phyloP scores from a whole-genome alignment of 1,140 invertebrate species.

The Lordiphosa mommai region DNA sequence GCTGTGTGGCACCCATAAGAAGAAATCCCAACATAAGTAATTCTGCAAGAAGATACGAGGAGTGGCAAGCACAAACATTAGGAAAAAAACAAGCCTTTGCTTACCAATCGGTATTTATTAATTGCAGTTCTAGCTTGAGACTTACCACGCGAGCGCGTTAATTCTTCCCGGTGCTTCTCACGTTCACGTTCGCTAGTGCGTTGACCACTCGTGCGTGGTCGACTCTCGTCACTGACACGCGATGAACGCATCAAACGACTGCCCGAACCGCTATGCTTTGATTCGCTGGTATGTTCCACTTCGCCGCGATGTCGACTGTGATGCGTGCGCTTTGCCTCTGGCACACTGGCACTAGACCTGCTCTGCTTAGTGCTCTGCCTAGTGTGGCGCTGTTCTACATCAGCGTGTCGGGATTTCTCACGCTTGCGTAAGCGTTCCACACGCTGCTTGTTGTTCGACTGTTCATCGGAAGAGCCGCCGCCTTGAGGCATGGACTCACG shows the following conservation, averaged over 20 bases:
- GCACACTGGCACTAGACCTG: slow-evolving; percentile 12
- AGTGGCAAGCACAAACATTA: neutral
- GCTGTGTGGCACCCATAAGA: slow-evolving; percentile 75
- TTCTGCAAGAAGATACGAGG: slow-evolving; percentile 50
- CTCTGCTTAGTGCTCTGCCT: slow-evolving; percentile 37
- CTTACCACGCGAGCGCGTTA: slow-evolving; percentile 63
- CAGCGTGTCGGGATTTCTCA: slow-evolving; percentile 49
- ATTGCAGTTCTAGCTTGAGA: neutral
- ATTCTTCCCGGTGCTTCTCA: slow-evolving; percentile 58
- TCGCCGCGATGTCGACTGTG: slow-evolving; percentile 45
- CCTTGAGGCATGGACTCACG: slow-evolving; percentile 64
- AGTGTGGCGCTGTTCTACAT: slow-evolving; percentile 14
- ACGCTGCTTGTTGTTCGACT: slow-evolving; percentile 40
- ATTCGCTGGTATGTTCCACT: slow-evolving; percentile 27
- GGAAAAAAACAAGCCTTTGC: neutral
- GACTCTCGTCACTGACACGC: slow-evolving; percentile 44
- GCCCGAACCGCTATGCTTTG: slow-evolving; percentile 25
- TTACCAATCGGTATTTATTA: neutral
- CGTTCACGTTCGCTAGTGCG: slow-evolving; percentile 35
- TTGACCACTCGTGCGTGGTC: slow-evolving; percentile 39
- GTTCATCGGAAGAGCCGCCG: slow-evolving; percentile 67
- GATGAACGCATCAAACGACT: slow-evolving; percentile 56
- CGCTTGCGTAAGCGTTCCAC: slow-evolving; percentile 53
- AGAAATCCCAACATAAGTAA: slow-evolving; percentile 72
- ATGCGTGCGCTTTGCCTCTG: slow-evolving; percentile 28